Percentiles rank a stretch among this genome's conserved stretches.
phyloP scores from a whole-genome alignment of 2,797 vertebrate species.

The Coregonus sp. region DNA sequence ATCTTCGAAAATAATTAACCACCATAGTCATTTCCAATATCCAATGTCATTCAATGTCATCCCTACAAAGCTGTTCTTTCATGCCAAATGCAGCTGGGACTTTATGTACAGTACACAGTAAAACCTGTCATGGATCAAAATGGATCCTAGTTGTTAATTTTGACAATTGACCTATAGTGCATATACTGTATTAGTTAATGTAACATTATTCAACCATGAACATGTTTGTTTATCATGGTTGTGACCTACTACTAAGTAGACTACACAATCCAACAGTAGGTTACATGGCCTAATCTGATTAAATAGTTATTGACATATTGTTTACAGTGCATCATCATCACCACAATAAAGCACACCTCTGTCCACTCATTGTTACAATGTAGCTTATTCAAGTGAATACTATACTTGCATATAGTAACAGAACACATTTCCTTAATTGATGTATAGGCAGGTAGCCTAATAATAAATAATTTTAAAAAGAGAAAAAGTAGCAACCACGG shows the following conservation, averaged over 20 bases:
- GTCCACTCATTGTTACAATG: conserved; percentile 26
- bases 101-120: background rate
- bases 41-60: conserved; percentile 79
- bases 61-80: conserved; percentile 10
- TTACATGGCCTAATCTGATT: background rate
- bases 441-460: background rate
- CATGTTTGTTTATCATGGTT: background rate
- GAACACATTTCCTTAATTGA: background rate
- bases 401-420: background rate
- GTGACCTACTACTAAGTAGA: background rate
- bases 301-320: conserved; percentile 39
- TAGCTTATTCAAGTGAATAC: background rate
- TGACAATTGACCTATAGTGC: background rate
- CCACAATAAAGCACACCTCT: conserved; percentile 18
- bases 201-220: background rate
- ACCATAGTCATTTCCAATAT: conserved; percentile 21
- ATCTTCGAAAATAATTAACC: background rate
- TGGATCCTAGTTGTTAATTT: background rate
- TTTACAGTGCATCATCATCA: conserved; percentile 62
- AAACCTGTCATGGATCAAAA: background rate
- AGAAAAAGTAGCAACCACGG: background rate
- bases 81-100: background rate
- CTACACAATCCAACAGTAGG: conserved; percentile 17
- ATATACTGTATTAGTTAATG: background rate
- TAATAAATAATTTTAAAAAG: no score